Evolutionary conservation across 2,888 invertebrate genomes (phyloP).

Genomic region (Coleophora flavipennella): DNA sequence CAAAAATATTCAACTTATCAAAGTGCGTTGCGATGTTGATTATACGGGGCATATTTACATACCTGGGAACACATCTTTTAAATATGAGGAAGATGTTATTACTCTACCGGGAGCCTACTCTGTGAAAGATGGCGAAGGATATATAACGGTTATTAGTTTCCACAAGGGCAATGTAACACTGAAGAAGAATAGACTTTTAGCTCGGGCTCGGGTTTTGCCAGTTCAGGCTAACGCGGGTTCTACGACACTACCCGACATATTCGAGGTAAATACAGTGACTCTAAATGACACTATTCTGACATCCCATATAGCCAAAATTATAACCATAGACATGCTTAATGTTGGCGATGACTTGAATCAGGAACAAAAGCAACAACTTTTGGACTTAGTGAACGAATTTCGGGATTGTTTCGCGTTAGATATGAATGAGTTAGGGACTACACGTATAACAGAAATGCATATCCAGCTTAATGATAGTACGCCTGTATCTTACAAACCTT

Average conservation of each 20-base stretch:
- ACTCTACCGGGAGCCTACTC: not conserved
- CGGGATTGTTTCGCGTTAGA: constrained; percentile 10
- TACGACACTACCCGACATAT: not conserved
- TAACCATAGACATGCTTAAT: constrained; percentile 2
- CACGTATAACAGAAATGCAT: constrained; percentile 6
- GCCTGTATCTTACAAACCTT: constrained; percentile 8
- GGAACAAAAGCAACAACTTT: not conserved
- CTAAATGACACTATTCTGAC: not conserved
- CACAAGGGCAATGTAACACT: too few relatives aligned
- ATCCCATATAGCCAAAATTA: too few relatives aligned
- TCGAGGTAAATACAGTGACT: not conserved
- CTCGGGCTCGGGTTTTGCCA: not conserved
- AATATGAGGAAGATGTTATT: not conserved
- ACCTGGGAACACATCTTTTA: not conserved
- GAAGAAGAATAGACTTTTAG: not conserved
- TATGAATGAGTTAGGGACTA: constrained; percentile 5
- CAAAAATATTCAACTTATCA: not conserved
- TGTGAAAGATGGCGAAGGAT: not conserved
- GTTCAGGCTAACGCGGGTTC: too few relatives aligned
- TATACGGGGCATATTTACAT: not conserved
- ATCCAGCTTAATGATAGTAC: constrained; percentile 6
- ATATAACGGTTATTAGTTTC: not conserved
- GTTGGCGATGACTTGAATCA: not conserved
- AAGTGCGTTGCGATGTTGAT: not conserved
- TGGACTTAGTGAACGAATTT: constrained; percentile 4